These are phyloP conservation scores for Sebastes oblongus DNA, from an alignment of 2,797 vertebrate genomes.

Conservation along the genomic window DNA sequence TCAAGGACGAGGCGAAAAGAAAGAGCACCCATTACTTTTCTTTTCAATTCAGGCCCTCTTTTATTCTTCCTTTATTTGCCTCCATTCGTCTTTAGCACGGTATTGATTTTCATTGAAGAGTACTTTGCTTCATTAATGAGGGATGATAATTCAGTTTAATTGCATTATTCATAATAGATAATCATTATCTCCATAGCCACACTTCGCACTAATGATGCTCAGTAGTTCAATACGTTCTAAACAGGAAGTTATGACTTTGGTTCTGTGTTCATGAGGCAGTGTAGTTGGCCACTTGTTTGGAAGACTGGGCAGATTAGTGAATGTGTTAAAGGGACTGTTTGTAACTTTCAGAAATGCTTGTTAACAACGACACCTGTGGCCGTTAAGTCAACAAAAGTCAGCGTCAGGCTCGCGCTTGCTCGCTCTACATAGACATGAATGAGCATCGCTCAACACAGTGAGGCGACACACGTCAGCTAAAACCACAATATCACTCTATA, in stretches of 20 bases:
- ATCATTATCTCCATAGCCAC: constrained; percentile 59
- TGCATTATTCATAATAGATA: constrained; percentile 68
- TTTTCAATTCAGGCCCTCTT: constrained; percentile 38
- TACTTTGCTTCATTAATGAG: constrained; percentile 65
- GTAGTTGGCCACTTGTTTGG: not conserved
- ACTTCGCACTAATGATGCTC: constrained; percentile 46
- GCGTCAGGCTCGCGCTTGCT: too few relatives aligned
- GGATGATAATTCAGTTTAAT: constrained; percentile 67
- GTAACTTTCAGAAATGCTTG: too few relatives aligned
- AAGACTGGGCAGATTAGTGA: not conserved
- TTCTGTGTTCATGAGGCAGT: not conserved
- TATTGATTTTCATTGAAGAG: constrained; percentile 60
- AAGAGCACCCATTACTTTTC: constrained; percentile 48
- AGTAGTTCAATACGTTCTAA: constrained; percentile 45
- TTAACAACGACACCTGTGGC: too few relatives aligned
- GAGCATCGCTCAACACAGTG: too few relatives aligned
- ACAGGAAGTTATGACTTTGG: constrained; percentile 43
- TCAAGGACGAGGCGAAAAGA: constrained; percentile 61
- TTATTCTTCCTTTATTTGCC: constrained; percentile 54
- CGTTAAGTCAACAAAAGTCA: too few relatives aligned
- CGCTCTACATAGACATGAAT: too few relatives aligned
- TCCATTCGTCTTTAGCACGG: constrained; percentile 40
- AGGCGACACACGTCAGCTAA: too few relatives aligned
- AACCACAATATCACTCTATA: too few relatives aligned
- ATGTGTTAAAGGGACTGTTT: too few relatives aligned